Evolutionary conservation across 2,797 vertebrate genomes (phyloP), one percentile per base, ranked within the genome.

Genomic region (Fundulus diaphanus): DNA sequence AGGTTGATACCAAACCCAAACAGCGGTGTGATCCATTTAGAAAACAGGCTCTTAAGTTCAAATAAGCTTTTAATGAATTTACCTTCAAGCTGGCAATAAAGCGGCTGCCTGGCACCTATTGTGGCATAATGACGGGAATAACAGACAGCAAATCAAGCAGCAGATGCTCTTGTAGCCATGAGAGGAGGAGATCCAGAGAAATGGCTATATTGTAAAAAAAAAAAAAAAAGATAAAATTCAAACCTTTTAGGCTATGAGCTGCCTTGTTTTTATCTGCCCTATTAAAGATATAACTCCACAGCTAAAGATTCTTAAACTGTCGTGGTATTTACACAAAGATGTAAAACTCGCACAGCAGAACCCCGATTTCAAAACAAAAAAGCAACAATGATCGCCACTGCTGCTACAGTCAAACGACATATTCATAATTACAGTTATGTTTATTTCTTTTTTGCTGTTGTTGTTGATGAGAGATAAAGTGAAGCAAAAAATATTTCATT

Each of bases 31-130:
- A 27, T 69, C 57, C 42, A 71, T 71, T 79, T 73, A 71, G 44
- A 15, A 73, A 80, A 78, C 42, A 78, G 11, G 18, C 42, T 73
- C 56, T 70, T 29, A 66, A 73, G 33, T 68, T 48, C 65, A 70
- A 78, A 65, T 59, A 66, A 76, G 29, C 35, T 0, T 31, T 63
- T 7, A 69, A 65, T 66, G 44, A 33, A 70, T 78, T 69, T 42
- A 76, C 7, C 42, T 74, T 63, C 0, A 2, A 66, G 72, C 35
- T 29, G 37, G 13, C 44, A 57, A 49, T 59, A 73, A 70, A 78
- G 33, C 65, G 35, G 29, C 52, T n/a, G 33, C 68, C 65, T 3
- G 48, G 73, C 59, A 61, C 33, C 57, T 59, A 35, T 15, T 35
- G 68, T 51, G 70, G 44, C 15, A 35, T 40, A 31, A 8, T 29